Evolutionary conservation across 2,113 vertebrate genomes (phyloP).

Genomic region (Cricetomys ansorgei): DNA sequence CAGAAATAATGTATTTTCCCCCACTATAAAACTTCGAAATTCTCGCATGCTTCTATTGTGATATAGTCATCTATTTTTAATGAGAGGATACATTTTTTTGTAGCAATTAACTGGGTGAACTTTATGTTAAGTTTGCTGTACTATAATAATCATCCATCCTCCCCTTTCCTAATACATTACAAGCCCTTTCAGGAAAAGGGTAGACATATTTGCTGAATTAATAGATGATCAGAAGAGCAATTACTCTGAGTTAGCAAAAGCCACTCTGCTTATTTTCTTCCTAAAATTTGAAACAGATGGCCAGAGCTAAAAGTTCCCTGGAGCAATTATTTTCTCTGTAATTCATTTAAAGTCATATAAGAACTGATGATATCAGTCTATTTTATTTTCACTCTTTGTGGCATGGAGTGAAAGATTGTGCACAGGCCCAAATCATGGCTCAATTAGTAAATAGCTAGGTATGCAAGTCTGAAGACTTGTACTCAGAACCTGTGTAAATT

Average conservation of each 20-base stretch:
- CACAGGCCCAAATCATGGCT: too few relatives aligned
- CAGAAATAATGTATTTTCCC: neutral
- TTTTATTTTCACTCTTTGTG: neutral
- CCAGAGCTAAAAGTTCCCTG: slow-evolving; percentile 21
- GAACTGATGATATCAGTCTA: neutral
- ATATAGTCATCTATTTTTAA: neutral
- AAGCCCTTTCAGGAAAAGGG: neutral
- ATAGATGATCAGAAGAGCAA: slow-evolving; percentile 31
- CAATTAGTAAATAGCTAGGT: neutral
- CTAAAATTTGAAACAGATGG: slow-evolving; percentile 50
- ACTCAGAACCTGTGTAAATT: neutral
- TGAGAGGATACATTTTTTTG: neutral
- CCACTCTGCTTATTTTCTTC: slow-evolving; percentile 30
- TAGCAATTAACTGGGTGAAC: neutral
- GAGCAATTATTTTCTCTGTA: neutral
- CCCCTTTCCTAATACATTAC: neutral
- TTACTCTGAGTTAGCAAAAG: slow-evolving; percentile 41
- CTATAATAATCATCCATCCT: neutral
- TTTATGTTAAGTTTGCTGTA: neutral
- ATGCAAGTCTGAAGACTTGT: neutral
- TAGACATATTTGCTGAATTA: slow-evolving; percentile 50
- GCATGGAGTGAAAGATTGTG: neutral
- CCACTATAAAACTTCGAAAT: neutral
- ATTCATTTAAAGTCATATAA: neutral
- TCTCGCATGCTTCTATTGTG: neutral